Evolutionary conservation across 2,888 invertebrate species (phyloP).

Genomic region (Latheticus oryzae): DNA sequence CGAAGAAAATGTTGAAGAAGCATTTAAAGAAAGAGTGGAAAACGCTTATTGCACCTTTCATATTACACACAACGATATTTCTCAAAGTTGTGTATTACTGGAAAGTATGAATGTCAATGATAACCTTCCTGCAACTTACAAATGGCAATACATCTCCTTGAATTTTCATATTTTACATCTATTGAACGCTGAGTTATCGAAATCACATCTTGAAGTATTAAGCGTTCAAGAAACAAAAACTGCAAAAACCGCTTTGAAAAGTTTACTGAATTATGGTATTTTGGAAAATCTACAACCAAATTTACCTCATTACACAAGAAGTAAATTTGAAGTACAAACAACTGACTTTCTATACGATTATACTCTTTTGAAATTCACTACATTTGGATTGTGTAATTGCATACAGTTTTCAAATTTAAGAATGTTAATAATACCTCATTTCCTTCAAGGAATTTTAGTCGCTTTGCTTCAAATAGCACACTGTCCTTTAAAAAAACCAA

Average conservation of each 20-base stretch:
- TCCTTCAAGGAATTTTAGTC: conserved; percentile 73
- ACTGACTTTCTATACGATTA: conserved; percentile 66
- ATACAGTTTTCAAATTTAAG: conserved; percentile 68
- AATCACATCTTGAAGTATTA: conserved; percentile 64
- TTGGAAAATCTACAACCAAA: conserved; percentile 74
- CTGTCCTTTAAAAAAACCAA: conserved; percentile 75
- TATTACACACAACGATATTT: conserved; percentile 12
- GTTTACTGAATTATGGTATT: conserved; percentile 75
- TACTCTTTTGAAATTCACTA: conserved; percentile 67
- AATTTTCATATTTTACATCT: conserved; percentile 65
- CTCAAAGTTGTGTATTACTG: too few relatives aligned
- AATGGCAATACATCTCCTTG: conserved; percentile 65
- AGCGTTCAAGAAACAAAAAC: conserved; percentile 76
- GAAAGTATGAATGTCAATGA: too few relatives aligned
- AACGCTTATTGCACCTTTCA: not conserved
- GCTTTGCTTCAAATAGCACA: conserved; percentile 77
- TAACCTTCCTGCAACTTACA: too few relatives aligned
- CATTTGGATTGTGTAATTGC: conserved; percentile 67
- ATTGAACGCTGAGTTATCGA: conserved; percentile 53
- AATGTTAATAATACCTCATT: conserved; percentile 69
- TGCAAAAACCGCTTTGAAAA: conserved; percentile 72
- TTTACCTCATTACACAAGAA: conserved; percentile 49
- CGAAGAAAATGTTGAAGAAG: conserved; percentile 26
- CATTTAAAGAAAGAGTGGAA: conserved; percentile 14
- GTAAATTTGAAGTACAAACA: conserved; percentile 5